Percentiles rank a stretch among this genome's conserved stretches.
Evolutionary conservation across 2,797 vertebrate species (phyloP).

Genomic region (Darevskia nairensis): DNA sequence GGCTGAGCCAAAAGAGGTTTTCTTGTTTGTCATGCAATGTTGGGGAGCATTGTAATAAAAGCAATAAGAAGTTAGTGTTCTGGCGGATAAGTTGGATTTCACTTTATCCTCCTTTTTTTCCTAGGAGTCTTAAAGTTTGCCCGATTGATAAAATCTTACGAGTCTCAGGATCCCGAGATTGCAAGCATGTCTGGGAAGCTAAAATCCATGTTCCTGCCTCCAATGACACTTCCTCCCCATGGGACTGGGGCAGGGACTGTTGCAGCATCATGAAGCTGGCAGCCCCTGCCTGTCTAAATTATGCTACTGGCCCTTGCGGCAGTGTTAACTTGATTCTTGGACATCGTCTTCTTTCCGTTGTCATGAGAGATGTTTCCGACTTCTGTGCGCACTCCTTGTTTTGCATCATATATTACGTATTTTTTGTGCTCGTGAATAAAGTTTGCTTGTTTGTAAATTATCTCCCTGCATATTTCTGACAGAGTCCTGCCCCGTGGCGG

Average conservation of each 20-base stretch:
- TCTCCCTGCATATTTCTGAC: not conserved
- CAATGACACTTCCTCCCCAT: slow-evolving; percentile 92
- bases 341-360: not conserved
- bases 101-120: not conserved
- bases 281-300: not conserved
- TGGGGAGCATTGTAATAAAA: not conserved
- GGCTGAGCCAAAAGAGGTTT: not conserved
- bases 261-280: slow-evolving; percentile 44
- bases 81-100: not conserved
- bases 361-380: not conserved
- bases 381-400: not conserved
- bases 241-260: slow-evolving; percentile 69
- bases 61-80: not conserved
- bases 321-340: not conserved
- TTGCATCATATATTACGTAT: not conserved
- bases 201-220: slow-evolving; percentile 94
- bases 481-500: not conserved
- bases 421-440: not conserved
- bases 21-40: not conserved
- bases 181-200: slow-evolving; percentile 94
- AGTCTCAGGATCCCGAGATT: slow-evolving; percentile 97
- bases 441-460: not conserved
- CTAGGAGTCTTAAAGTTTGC: slow-evolving; percentile 97
- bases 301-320: accelerated
- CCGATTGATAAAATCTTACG: slow-evolving; percentile 94